A percentile compares a stretch with the other conserved stretches of the same genome.
Conservation (phyloP, 2,888 invertebrate genomes). For the Sisyra nigra region DNA sequence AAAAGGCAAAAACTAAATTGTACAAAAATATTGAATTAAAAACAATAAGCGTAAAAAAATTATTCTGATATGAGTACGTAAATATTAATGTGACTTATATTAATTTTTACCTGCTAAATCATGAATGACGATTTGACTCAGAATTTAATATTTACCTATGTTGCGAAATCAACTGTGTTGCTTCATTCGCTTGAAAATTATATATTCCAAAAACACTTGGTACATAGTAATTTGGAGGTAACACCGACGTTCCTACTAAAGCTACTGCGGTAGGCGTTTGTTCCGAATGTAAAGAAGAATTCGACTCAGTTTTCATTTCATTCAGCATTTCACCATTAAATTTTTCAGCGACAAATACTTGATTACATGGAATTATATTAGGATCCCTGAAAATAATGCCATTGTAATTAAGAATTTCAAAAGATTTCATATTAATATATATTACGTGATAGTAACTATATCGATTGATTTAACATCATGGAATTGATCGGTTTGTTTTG, state of each 20-base stretch:
- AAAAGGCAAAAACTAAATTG: no score
- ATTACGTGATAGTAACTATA: conserved; percentile 2
- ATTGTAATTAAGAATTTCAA: not conserved
- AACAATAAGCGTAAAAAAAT: no score
- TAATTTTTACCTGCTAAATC: no score
- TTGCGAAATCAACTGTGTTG: conserved; percentile 7
- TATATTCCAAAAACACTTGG: conserved; percentile 7
- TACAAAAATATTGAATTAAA: no score
- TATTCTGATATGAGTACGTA: no score
- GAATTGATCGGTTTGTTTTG: not conserved
- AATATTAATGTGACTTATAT: no score
- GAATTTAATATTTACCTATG: not conserved
- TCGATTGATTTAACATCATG: not conserved
- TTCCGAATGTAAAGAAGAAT: not conserved
- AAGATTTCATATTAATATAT: not conserved
- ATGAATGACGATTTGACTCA: not conserved
- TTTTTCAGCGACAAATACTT: no score
- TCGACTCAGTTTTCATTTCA: not conserved
- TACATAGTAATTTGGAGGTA: conserved; percentile 10
- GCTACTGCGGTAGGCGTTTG: conserved; percentile 5
- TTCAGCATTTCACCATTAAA: no score
- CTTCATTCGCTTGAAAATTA: conserved; percentile 8
- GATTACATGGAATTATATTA: no score
- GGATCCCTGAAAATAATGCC: no score
- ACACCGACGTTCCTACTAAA: conserved; percentile 5